phyloP scores from a whole-genome alignment of 2,888 invertebrate species.

The Pyrrhia umbra region DNA sequence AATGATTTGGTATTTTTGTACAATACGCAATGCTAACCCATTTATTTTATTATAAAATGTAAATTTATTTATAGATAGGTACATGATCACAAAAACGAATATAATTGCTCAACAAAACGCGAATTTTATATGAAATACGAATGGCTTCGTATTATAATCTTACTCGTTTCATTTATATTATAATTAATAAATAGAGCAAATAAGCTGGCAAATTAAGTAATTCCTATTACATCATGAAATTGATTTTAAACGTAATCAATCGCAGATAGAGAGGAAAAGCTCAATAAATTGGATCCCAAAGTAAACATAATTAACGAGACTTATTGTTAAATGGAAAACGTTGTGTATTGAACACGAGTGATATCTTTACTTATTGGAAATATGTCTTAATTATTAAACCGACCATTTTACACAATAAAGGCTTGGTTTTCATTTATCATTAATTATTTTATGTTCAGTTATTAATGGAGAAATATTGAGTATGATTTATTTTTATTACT shows the following conservation, averaged over 20 bases:
- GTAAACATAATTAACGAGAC: constrained; percentile 66
- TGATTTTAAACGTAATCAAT: constrained; percentile 44
- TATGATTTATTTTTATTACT: no score
- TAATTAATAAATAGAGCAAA: constrained; percentile 20
- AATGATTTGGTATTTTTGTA: neutral
- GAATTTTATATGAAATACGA: neutral
- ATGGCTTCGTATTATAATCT: constrained; percentile 21
- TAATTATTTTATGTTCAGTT: neutral
- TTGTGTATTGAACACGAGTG: constrained; percentile 44
- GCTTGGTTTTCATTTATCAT: constrained; percentile 40
- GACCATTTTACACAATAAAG: constrained; percentile 40
- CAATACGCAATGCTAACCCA: neutral
- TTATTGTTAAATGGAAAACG: constrained; percentile 56
- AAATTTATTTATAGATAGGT: no score
- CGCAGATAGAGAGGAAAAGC: constrained; percentile 38
- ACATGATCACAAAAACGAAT: no score
- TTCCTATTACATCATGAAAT: constrained; percentile 44
- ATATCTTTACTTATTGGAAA: constrained; percentile 60
- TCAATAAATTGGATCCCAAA: constrained; percentile 61
- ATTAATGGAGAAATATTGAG: no score
- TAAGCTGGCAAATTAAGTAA: constrained; percentile 28
- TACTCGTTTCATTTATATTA: no score
- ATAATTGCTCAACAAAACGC: no score
- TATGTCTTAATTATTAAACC: constrained; percentile 62
- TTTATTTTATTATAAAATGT: no score